A percentile compares a stretch with the other conserved stretches of the same genome.
Conservation (phyloP, 2,113 vertebrate species). For the Actenoides hombroni region DNA sequence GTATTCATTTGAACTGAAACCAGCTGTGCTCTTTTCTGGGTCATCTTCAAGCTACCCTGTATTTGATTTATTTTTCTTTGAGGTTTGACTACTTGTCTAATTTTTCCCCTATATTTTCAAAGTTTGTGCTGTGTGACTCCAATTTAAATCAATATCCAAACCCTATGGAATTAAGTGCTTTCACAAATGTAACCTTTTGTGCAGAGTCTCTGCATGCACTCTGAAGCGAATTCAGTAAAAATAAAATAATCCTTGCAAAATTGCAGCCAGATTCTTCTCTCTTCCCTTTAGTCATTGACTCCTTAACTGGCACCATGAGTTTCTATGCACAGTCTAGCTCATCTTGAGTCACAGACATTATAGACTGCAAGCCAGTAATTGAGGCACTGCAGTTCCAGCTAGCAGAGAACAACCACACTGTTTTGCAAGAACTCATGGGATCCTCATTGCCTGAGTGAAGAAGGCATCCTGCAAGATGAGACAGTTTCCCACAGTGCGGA, state of each 20-base stretch:
- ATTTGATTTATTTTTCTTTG: conserved; percentile 9
- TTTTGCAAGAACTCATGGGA: not conserved
- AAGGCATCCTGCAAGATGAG: not conserved
- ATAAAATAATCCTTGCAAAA: not conserved
- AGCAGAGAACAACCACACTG: not conserved
- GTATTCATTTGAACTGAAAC: not conserved
- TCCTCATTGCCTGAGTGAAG: not conserved
- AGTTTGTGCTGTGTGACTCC: not conserved
- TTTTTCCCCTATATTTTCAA: not conserved
- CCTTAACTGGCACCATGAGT: not conserved
- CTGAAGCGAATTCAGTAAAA: not conserved
- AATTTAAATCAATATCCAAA: conserved; percentile 27
- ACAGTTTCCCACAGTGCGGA: not conserved
- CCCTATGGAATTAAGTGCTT: conserved; percentile 3
- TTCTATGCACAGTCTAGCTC: not conserved
- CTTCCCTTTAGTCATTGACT: not conserved
- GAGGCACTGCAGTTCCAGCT: not conserved
- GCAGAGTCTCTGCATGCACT: fast-evolving
- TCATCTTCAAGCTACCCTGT: not conserved
- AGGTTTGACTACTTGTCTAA: not conserved
- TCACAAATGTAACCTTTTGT: not conserved
- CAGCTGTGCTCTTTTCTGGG: not conserved
- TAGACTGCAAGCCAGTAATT: not conserved
- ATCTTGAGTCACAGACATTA: not conserved
- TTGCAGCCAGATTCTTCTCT: not conserved